Conservation (phyloP, 2,113 vertebrate species). For the Solea solea region DNA sequence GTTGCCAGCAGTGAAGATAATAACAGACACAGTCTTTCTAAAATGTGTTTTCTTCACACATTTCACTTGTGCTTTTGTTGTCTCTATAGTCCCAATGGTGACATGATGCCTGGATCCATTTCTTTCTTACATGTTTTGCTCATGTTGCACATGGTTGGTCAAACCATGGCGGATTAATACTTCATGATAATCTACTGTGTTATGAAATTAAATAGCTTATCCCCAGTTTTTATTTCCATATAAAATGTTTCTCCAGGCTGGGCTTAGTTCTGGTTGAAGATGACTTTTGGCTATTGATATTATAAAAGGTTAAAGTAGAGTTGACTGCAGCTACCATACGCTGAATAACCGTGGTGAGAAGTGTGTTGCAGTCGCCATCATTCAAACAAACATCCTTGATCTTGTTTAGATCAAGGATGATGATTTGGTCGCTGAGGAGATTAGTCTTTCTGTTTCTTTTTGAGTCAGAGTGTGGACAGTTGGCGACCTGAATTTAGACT, state of each 20-base stretch:
- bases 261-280: too few species aligned
- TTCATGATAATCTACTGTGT: neutral
- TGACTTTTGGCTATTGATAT: too few species aligned
- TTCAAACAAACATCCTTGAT: too few species aligned
- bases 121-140: neutral
- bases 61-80: neutral
- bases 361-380: too few species aligned
- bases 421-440: too few species aligned
- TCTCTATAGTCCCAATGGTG: neutral
- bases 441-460: too few species aligned
- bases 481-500: conserved; percentile 59
- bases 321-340: too few species aligned
- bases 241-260: too few species aligned
- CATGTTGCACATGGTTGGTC: neutral
- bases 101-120: neutral
- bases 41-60: neutral
- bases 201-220: conserved; percentile 5
- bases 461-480: conserved; percentile 54
- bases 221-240: neutral
- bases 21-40: conserved; percentile 5
- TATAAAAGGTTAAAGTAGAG: too few species aligned
- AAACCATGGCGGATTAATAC: neutral
- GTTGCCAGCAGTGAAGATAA: neutral
- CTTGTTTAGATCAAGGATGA: too few species aligned
- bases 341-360: too few species aligned